A percentile compares a stretch with the other conserved stretches of the same genome.
These are phyloP conservation scores for Nephrotoma flavescens DNA, from an alignment of 2,888 invertebrate species.

Conservation along the genomic window DNA sequence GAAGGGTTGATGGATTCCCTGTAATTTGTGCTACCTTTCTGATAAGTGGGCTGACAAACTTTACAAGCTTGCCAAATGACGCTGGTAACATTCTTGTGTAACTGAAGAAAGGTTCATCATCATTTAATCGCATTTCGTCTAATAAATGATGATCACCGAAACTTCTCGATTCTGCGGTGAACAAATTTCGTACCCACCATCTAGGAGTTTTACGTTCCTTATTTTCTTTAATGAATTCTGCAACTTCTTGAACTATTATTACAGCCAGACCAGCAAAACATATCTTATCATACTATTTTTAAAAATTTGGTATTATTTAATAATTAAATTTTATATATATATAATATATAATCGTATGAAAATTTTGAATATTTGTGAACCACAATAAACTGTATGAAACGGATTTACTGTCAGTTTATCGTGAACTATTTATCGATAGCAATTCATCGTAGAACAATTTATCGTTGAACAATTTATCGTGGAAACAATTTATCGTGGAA, in stretches of 20 bases:
- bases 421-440: too few species aligned
- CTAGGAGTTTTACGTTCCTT: background rate
- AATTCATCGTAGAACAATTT: too few species aligned
- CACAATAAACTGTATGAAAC: too few species aligned
- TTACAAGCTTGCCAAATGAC: background rate
- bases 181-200: background rate
- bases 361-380: too few species aligned
- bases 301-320: background rate
- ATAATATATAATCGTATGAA: too few species aligned
- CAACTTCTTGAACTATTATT: background rate
- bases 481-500: too few species aligned
- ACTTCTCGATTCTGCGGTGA: background rate
- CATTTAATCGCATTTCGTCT: background rate
- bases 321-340: too few species aligned
- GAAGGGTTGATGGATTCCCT: too few species aligned
- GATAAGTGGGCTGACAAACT: background rate
- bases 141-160: background rate
- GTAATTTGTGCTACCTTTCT: background rate
- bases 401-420: too few species aligned
- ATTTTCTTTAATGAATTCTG: background rate
- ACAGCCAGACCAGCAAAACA: background rate
- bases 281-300: background rate
- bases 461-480: too few species aligned
- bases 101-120: background rate
- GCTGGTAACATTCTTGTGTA: background rate